Evolutionary conservation across 2,113 vertebrate species (phyloP).

Genomic region (Chiloscyllium plagiosum): DNA sequence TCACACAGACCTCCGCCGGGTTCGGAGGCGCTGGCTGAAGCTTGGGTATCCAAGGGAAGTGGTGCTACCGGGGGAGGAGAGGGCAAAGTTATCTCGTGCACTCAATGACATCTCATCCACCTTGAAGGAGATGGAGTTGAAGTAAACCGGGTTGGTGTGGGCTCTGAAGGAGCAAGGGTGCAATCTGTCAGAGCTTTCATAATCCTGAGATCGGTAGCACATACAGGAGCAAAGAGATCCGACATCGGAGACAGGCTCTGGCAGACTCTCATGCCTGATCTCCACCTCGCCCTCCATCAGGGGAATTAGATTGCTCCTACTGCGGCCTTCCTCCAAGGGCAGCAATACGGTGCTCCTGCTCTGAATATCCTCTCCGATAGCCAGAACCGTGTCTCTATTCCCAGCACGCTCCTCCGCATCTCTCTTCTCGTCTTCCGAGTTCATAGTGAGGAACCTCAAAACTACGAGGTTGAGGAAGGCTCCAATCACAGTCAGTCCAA

Average conservation of each 20-base stretch:
- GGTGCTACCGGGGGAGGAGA: constrained; percentile 74
- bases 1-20: constrained; percentile 77
- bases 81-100: constrained; percentile 67
- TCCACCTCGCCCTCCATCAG: constrained; percentile 58
- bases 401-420: constrained; percentile 70
- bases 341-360: constrained; percentile 68
- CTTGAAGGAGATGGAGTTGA: constrained; percentile 71
- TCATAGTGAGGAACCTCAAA: constrained; percentile 87
- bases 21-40: constrained; percentile 54
- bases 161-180: constrained; percentile 57
- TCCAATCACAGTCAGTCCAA: constrained; percentile 87
- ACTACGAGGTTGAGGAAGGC: constrained; percentile 95
- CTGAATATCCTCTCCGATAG: constrained; percentile 50
- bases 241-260: constrained; percentile 47
- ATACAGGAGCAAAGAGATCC: constrained; percentile 71
- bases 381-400: constrained; percentile 58
- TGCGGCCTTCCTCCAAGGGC: constrained; percentile 71
- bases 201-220: constrained; percentile 67
- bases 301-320: constrained; percentile 78
- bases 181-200: constrained; percentile 56
- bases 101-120: constrained; percentile 63
- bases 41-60: constrained; percentile 53
- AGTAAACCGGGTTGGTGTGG: constrained; percentile 70
- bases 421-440: constrained; percentile 71
- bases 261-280: constrained; percentile 45